A percentile compares a stretch with the other conserved stretches of the same genome.
Conservation (phyloP, 2,888 invertebrate genomes). For the Callosobruchus maculatus region DNA sequence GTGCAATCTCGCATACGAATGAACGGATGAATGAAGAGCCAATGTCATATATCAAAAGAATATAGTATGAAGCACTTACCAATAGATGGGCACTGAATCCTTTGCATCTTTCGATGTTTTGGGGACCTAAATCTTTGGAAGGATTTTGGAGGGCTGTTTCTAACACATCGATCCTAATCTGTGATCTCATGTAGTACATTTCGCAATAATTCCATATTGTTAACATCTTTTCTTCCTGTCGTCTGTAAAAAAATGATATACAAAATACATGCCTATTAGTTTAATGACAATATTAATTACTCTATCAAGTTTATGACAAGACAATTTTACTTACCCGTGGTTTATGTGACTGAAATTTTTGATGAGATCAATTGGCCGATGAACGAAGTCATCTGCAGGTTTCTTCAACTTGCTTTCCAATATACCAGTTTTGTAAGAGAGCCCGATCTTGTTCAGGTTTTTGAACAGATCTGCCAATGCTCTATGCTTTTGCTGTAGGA, state of each 20-base stretch:
- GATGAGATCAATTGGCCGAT: constrained; percentile 68
- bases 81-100: constrained; percentile 81
- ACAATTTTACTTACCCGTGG: constrained; percentile 31
- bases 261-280: background rate
- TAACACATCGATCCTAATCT: constrained; percentile 65
- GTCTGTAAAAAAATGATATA: constrained; percentile 44
- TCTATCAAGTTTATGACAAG: background rate
- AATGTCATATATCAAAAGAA: no score
- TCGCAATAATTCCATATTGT: constrained; percentile 71
- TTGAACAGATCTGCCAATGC: constrained; percentile 84
- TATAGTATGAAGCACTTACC: constrained; percentile 44
- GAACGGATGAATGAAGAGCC: no score
- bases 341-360: constrained; percentile 56
- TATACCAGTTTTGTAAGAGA: constrained; percentile 79
- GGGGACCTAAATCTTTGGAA: constrained; percentile 73
- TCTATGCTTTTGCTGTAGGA: constrained; percentile 81
- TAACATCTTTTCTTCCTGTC: constrained; percentile 48
- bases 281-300: background rate
- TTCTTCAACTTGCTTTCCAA: constrained; percentile 54
- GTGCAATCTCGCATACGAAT: no score
- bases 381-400: constrained; percentile 59
- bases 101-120: constrained; percentile 78
- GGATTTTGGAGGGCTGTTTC: constrained; percentile 62
- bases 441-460: constrained; percentile 66
- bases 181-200: constrained; percentile 68